Percentiles rank a stretch among this genome's conserved stretches.
phyloP scores from a whole-genome alignment of 2,113 vertebrate genomes.

The Arenaria interpres region DNA sequence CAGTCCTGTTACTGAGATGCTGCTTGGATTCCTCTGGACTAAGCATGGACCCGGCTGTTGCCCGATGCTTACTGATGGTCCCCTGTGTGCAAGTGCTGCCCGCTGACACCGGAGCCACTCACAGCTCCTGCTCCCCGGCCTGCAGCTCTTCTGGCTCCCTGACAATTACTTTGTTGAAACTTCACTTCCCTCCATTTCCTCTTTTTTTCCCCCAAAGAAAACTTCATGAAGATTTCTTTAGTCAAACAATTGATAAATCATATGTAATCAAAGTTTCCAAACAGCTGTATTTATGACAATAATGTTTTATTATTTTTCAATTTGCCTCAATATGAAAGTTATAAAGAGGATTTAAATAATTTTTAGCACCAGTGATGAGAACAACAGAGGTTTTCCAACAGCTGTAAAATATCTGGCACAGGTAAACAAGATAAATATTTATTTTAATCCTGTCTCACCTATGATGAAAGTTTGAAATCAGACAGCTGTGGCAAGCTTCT shows the following conservation, averaged over 20 bases:
- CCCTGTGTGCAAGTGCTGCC: neutral
- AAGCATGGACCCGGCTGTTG: neutral
- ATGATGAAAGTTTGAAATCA: neutral
- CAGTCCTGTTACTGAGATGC: neutral
- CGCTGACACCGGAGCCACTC: fast-evolving
- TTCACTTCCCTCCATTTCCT: neutral
- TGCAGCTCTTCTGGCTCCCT: neutral
- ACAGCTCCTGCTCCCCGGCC: neutral
- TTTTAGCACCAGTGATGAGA: neutral
- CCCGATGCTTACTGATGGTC: neutral
- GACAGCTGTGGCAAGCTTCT: neutral
- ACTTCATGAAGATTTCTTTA: neutral
- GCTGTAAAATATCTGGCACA: neutral
- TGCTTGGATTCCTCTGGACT: neutral
- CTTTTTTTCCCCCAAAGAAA: neutral
- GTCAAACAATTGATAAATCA: neutral
- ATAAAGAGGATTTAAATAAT: neutral
- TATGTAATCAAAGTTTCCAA: neutral
- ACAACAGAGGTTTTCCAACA: neutral
- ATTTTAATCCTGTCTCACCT: neutral
- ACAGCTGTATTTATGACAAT: neutral
- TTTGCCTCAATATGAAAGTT: neutral
- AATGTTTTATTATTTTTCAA: neutral
- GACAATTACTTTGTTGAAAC: neutral
- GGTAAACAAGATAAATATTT: neutral